phyloP scores from a whole-genome alignment of 1,140 invertebrate species.

The Notospermus geniculatus region DNA sequence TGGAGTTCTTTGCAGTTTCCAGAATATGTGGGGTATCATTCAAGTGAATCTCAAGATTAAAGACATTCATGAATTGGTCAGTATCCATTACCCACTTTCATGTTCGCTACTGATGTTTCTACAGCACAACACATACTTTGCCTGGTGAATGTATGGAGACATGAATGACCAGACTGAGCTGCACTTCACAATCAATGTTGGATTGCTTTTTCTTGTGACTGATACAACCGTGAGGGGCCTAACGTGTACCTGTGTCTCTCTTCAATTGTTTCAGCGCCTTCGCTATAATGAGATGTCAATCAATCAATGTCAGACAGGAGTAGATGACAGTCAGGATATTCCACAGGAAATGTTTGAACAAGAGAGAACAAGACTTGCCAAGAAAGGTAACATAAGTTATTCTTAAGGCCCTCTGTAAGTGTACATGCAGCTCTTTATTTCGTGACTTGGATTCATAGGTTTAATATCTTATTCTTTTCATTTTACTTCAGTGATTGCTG shows the following conservation, averaged over 20 bases:
- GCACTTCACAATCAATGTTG: too few species aligned
- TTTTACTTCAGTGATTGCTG: slow-evolving; percentile 42
- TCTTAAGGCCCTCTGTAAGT: too few species aligned
- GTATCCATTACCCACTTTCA: slow-evolving; percentile 25
- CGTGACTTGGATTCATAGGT: neutral
- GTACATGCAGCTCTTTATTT: too few species aligned
- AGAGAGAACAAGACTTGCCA: slow-evolving; percentile 48
- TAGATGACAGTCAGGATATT: slow-evolving; percentile 48
- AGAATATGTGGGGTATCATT: slow-evolving; percentile 75
- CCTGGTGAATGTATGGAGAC: too few species aligned
- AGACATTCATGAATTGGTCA: slow-evolving; percentile 75
- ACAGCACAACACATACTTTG: too few species aligned
- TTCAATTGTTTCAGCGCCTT: slow-evolving; percentile 38
- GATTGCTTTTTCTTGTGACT: too few species aligned
- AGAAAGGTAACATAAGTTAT: slow-evolving; percentile 41
- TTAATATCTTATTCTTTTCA: neutral
- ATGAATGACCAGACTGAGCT: too few species aligned
- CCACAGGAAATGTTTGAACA: slow-evolving; percentile 50
- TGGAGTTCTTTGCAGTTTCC: slow-evolving; percentile 44
- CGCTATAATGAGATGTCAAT: slow-evolving; percentile 55
- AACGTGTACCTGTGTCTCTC: neutral
- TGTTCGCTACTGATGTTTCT: too few species aligned
- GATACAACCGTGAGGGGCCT: too few species aligned
- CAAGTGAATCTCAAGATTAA: slow-evolving; percentile 83
- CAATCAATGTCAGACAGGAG: slow-evolving; percentile 52